Evolutionary conservation across 2,888 invertebrate genomes (phyloP), one percentile per base, ranked within the genome.

Genomic region (Hemicrepidius hirtus): DNA sequence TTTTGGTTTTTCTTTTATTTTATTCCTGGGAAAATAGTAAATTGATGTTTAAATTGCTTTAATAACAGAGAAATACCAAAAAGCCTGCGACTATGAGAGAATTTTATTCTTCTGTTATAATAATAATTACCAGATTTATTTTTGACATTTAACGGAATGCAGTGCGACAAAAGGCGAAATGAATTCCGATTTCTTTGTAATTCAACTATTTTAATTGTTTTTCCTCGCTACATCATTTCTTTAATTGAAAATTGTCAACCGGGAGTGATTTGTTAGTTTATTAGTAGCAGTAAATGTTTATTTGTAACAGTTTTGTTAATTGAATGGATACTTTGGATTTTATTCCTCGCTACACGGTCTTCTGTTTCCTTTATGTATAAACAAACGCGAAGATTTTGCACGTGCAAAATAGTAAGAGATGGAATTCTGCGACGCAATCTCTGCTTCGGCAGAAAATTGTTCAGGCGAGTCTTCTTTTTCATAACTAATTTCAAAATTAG

Each of bases 171-270:
- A 65, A 65, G n/a, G 53, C 53, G 66, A 70, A 66, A 71, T 71
- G 68, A 49, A 68, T 68, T 68, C 72, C 69, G 65, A 69, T 66
- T 70, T 66, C 73, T 70, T 66, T 66, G 68, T 44, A 60, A 67
- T 67, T 24, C 69, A 74, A 67, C 66, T 67, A 74, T 74, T 74
- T 74, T 74, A 74, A 74, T 74, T 74, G 73, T 70, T 74, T 73
- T 70, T 74, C 67, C 70, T 66, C 67, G 73, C 70, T 60, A 70
- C 70, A 70, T 74, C 66, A 70, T 74, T 74, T 74, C 68, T 72
- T 74, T 74, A 71, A 74, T 71, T 74, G 71, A 72, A 72, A 66
- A 72, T 68, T 74, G 71, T 71, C 71, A 60, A 74, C 71, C 35
- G 37, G n/a, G 64, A 40, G 69, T 72, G 74, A 74, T 74, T 74